phyloP scores from a whole-genome alignment of 2,888 invertebrate genomes.

The Cloeon dipterum region DNA sequence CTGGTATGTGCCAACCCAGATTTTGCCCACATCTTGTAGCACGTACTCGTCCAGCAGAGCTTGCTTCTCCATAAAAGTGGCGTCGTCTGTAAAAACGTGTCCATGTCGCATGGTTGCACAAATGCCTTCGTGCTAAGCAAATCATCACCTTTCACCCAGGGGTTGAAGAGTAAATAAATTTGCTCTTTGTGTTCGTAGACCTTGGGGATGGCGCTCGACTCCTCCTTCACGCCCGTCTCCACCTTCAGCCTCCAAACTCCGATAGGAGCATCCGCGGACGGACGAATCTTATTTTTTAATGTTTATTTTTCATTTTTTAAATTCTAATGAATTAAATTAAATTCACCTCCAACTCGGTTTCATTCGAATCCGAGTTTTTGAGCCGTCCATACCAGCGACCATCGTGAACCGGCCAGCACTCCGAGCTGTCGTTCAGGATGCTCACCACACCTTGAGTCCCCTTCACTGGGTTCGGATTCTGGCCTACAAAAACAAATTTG shows the following conservation, averaged over 20 bases:
- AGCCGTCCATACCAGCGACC: conserved; percentile 21
- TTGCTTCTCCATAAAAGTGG: conserved; percentile 48
- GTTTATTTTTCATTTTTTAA: not conserved
- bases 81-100: conserved; percentile 35
- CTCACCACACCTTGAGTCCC: conserved; percentile 27
- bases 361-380: conserved; percentile 13
- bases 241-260: conserved; percentile 43
- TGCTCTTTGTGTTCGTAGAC: conserved; percentile 36
- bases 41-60: conserved; percentile 50
- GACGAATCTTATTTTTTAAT: conserved; percentile 25
- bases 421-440: conserved; percentile 13
- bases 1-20: conserved; percentile 58
- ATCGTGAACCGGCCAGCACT: conserved; percentile 14
- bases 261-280: conserved; percentile 37
- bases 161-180: conserved; percentile 57
- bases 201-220: conserved; percentile 9
- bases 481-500: too few species aligned
- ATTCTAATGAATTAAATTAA: not conserved
- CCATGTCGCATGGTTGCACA: too few species aligned
- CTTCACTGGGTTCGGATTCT: conserved; percentile 25
- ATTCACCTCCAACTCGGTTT: conserved; percentile 13
- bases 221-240: conserved; percentile 24
- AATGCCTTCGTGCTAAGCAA: not conserved
- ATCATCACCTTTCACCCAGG: conserved; percentile 49
- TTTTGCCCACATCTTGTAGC: conserved; percentile 59